phyloP scores from a whole-genome alignment of 2,797 vertebrate genomes.

The Halcyon smyrnensis region DNA sequence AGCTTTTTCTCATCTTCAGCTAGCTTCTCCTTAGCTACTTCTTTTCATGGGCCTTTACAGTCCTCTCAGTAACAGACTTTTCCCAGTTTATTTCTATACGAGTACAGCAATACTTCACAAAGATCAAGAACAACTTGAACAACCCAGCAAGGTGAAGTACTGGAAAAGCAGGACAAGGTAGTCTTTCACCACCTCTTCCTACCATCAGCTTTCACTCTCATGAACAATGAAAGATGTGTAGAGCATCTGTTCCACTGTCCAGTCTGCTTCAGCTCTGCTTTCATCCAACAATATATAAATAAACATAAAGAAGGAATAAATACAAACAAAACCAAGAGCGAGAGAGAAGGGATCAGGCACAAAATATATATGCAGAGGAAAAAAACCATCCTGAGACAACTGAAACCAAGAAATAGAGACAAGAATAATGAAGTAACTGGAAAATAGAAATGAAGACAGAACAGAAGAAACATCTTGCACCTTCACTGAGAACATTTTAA shows the following conservation, averaged over 20 bases:
- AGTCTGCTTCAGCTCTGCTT: not conserved
- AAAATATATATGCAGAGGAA: not conserved
- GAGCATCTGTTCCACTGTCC: not conserved
- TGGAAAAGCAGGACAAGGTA: not conserved
- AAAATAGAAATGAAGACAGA: not conserved
- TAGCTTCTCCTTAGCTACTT: not conserved
- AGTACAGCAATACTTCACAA: not conserved
- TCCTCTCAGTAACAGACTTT: not conserved
- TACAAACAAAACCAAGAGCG: not conserved
- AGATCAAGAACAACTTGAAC: not conserved
- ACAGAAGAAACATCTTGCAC: not conserved
- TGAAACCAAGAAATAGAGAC: not conserved
- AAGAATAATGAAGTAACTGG: not conserved
- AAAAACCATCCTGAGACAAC: not conserved
- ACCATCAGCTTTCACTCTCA: not conserved
- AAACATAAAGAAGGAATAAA: not conserved
- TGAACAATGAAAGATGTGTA: accelerated
- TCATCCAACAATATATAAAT: not conserved
- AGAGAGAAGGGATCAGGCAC: not conserved
- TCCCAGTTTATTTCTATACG: not conserved
- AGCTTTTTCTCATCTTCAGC: not conserved
- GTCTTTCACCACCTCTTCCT: not conserved
- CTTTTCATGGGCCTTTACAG: not conserved
- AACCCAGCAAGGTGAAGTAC: not conserved
- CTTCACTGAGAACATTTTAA: not conserved